Evolutionary conservation across 2,888 invertebrate genomes (phyloP), one percentile per base, ranked within the genome.

Genomic region (Adineta ricciae): DNA sequence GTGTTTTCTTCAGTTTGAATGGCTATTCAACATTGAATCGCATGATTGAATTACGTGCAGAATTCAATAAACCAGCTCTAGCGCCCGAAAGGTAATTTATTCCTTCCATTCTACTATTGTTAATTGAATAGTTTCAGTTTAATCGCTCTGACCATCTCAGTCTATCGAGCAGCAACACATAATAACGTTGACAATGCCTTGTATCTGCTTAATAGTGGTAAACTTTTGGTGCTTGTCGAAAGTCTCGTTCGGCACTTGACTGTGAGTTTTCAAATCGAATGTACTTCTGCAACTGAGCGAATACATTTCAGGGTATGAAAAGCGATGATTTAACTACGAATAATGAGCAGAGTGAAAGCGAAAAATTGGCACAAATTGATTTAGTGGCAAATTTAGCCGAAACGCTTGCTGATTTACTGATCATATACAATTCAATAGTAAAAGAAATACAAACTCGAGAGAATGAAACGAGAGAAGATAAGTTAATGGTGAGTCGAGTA

Each of bases 391-490:
- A 78, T 78, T 21, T 78, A 41, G n/a, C 78, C 11, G 7, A 41
- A 78, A 78, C 78, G 41, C 41, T 78, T n/a, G 41, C 41, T 41
- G n/a, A 8, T 24, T n/a, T 78, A 78, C 7, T 78, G 9, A 7
- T 9, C n/a, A 78, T 78, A n/a, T 78, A 78, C 5, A 78, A 78
- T 78, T 78, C 78, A 78, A 78, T 41, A 78, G 78, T n/a, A 78
- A 78, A 41, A 41, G 78, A 78, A n/a, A 78, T 78, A 41, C 21
- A 24, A 78, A 41, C 24, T 41, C 78, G n/a, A 41, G 78, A 78
- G 9, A 14, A 78, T 41, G 78, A 78, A 78, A 78, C 7, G 38
- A 78, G n/a, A 78, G 78, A 78, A n/a, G 78, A 78, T 41, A 78
- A 78, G 41, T 78, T 78, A 41, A 78, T n/a, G n/a, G n/a, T 78